Evolutionary conservation across 2,113 vertebrate genomes (phyloP), one percentile per base, ranked within the genome.

Genomic region (Trematocara variabile): DNA sequence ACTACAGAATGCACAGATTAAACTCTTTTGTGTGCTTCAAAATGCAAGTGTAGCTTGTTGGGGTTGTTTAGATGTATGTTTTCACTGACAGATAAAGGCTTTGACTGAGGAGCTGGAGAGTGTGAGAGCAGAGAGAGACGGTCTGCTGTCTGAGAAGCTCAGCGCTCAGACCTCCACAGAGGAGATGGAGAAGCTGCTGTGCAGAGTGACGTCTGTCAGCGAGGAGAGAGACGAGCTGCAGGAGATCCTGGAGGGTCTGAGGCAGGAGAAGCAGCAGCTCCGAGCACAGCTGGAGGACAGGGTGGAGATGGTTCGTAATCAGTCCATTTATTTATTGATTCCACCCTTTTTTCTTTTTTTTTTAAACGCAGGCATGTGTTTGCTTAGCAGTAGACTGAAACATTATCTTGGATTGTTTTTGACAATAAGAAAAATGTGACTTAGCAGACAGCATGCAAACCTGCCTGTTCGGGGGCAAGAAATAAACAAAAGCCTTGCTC

Each of bases 261-360:
- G 54, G 9, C 63, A 54, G 73, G 92, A 94, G 86, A 93, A 81
- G 30, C 16, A 48, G 53, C 84, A 88, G 77, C 75, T 91, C 34
- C 53, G 1, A 0, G 85, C 22, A 6, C 9, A 90, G 46, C 46
- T 50, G 46, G 46, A 50, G 46, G 46, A 91, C 77, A 55, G n/a
- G 63, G 84, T 46, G 41, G 80, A 83, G 25, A 48, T 28, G 25
- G 25, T 28, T 28, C 1, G 53, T 60, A 63, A 63, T 37, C 30
- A 11, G 30, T 37, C 58, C 33, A 7, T 63, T n/a, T 37, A 63
- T 37, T 60, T 4, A 60, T 60, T 34, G 28, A 60, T 60, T 34
- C 56, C 8, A 60, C 56, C 3, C n/a, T n/a, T n/a, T n/a, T n/a
- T n/a, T n/a, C 28, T 8, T 14, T 33, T 30, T 60, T 28, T 60